Base-by-base conservation (phyloP, 2,888 invertebrate genomes). In the Blomia tropicalis region DNA sequence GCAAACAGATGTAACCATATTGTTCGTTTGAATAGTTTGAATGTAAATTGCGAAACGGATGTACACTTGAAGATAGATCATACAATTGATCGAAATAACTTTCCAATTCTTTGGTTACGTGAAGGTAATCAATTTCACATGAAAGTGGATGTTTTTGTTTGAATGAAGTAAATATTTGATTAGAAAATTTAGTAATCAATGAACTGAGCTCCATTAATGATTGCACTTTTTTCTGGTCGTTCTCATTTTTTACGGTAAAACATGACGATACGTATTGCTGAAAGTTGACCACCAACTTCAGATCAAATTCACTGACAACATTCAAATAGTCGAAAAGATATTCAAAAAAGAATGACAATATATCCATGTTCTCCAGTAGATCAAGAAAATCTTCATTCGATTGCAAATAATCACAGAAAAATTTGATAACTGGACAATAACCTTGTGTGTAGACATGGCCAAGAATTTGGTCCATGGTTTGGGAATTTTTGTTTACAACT, bases 351-450 rank as follows among this genome's bases (percentile, higher is more conserved):
- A 22, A 11, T 22, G 22, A 19, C 19, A 47, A 22, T 22, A 47
- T 23, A 22, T 17, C 17, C 25, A 47, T 22, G 22, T 47, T 22
- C 22, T 47, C 19, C 22, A 56, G 11, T 19, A 56, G 17, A 27
- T 56, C 36, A 32, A 56, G 25, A 29, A 56, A 56, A 32, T 56
- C 31, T 22, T 19, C 36, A 29, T 56, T 31, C 59, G 82, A 80
- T 60, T 79, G 79, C 67, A 89, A 77, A 91, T 90, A 91, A 73
- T 89, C 88, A 71, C 83, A 83, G 66, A 87, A 79, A 66, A 89
- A 75, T 73, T 84, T 85, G 29, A 87, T 79, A 66, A 83, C 81
- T 31, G 80, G 76, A 32, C 87, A 63, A 54, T n/a, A 44, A 23
- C 54, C 54, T 32, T 65, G 54, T 19, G 44, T 58, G 17, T 59